Evolutionary conservation across 2,113 vertebrate species (phyloP).

Genomic region (Spizaetus ornatus): DNA sequence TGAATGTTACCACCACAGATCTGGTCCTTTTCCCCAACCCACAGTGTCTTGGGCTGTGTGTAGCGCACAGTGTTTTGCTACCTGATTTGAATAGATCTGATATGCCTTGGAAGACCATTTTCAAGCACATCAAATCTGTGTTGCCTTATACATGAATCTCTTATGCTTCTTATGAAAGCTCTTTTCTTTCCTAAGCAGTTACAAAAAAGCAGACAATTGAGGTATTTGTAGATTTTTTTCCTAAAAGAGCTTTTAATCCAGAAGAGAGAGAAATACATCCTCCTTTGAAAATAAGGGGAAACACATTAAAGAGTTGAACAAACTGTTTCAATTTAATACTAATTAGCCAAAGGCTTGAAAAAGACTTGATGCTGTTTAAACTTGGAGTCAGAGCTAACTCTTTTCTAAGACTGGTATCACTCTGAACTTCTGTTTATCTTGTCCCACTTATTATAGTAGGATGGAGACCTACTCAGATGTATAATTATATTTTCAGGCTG

Average conservation of each 20-base stretch:
- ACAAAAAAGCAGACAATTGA: background rate
- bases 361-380: background rate
- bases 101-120: background rate
- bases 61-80: background rate
- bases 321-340: background rate
- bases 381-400: background rate
- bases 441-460: background rate
- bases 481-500: background rate
- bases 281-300: background rate
- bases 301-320: background rate
- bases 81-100: background rate
- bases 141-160: background rate
- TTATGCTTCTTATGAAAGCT: background rate
- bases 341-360: background rate
- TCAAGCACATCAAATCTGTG: background rate
- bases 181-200: background rate
- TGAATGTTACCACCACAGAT: background rate
- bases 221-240: background rate
- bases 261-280: background rate
- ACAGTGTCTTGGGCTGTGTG: background rate
- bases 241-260: background rate
- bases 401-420: background rate
- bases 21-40: background rate
- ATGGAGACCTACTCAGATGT: background rate
- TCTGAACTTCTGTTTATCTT: background rate